These are phyloP conservation scores for Ladona fulva DNA, from an alignment of 1,140 invertebrate species.

Conservation along the genomic window DNA sequence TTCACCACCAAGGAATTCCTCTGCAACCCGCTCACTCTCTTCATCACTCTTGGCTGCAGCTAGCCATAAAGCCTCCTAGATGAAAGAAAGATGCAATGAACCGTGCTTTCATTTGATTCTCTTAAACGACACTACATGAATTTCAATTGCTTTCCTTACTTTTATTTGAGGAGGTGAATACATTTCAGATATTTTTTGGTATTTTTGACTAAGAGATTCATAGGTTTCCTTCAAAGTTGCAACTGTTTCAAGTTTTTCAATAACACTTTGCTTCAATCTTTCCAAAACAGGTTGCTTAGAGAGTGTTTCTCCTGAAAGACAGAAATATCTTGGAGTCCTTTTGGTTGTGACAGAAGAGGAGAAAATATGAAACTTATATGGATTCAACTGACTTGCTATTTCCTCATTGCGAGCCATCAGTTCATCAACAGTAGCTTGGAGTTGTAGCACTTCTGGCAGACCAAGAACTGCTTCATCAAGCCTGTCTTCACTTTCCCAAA, in stretches of 20 bases:
- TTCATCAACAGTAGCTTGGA: conserved; percentile 57
- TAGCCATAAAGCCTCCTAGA: conserved; percentile 41
- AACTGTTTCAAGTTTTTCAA: conserved; percentile 50
- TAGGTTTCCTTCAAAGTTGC: conserved; percentile 58
- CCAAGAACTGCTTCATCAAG: conserved; percentile 61
- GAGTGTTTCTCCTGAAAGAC: conserved; percentile 51
- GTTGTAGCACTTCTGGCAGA: conserved; percentile 51
- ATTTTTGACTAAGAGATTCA: conserved; percentile 54
- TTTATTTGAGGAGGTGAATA: conserved; percentile 64
- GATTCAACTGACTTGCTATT: conserved; percentile 49
- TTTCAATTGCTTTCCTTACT: conserved; percentile 36
- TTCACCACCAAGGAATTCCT: conserved; percentile 60
- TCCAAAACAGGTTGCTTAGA: conserved; percentile 53
- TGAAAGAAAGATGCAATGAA: not conserved
- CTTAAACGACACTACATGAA: conserved; percentile 25
- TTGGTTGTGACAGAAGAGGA: conserved; percentile 12
- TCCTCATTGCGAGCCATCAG: conserved; percentile 60
- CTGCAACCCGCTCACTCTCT: conserved; percentile 62
- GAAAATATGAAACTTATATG: conserved; percentile 20
- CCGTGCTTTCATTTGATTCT: not conserved
- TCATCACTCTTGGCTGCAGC: conserved; percentile 59
- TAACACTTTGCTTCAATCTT: conserved; percentile 48
- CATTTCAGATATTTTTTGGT: conserved; percentile 58
- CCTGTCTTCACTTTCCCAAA: conserved; percentile 54
- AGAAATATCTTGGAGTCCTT: conserved; percentile 20